These are phyloP conservation scores for Puffinus mauretanicus DNA, from an alignment of 2,113 vertebrate species.

Conservation along the genomic window DNA sequence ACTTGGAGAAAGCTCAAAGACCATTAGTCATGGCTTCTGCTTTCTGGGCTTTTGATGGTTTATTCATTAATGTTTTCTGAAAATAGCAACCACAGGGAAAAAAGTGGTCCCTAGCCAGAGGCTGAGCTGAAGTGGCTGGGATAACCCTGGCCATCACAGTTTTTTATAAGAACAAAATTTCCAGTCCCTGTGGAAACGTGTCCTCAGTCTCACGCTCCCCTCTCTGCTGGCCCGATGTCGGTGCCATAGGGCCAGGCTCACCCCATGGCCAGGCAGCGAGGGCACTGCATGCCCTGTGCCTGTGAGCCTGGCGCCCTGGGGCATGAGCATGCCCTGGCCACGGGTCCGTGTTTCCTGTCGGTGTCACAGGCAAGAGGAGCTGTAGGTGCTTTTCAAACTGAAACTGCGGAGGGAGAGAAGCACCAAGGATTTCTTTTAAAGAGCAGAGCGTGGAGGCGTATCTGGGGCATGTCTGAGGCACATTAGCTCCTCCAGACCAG, in stretches of 20 bases:
- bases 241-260: fast-evolving
- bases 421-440: neutral
- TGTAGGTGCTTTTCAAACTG: neutral
- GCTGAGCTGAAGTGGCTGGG: neutral
- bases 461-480: neutral
- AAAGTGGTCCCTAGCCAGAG: neutral
- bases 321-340: neutral
- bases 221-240: neutral
- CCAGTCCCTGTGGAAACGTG: neutral
- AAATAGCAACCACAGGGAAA: neutral
- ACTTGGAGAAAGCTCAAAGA: neutral
- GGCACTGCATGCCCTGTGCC: fast-evolving
- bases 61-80: neutral
- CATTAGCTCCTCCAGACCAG: neutral
- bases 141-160: neutral
- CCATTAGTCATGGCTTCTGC: neutral
- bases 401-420: neutral
- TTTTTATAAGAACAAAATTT: neutral
- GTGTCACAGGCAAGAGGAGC: neutral
- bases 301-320: neutral
- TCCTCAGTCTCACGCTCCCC: neutral
- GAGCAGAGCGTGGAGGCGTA: neutral
- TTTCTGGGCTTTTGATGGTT: neutral
- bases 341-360: fast-evolving
- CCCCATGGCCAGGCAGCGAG: neutral